A percentile compares a stretch with the other conserved stretches of the same genome.
phyloP scores from a whole-genome alignment of 2,113 vertebrate species.

The Spizaetus ornatus region DNA sequence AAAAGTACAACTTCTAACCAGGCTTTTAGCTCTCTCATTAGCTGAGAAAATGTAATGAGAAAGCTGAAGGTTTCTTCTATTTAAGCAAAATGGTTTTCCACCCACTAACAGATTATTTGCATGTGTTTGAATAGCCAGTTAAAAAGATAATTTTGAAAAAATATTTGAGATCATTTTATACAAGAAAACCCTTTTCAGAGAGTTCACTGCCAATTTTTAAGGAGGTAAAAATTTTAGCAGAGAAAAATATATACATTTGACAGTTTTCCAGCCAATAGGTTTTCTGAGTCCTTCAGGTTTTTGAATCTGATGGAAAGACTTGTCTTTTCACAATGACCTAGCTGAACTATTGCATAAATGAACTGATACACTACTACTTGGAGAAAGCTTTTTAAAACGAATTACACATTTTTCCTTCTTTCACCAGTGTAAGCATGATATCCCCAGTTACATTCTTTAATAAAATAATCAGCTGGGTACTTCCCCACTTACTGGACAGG shows the following conservation, averaged over 20 bases:
- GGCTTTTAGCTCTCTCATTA: background rate
- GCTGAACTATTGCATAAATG: background rate
- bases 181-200: background rate
- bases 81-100: background rate
- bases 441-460: background rate
- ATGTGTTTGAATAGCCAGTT: background rate
- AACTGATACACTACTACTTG: background rate
- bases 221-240: background rate
- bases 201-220: background rate
- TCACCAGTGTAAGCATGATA: background rate
- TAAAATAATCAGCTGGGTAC: background rate
- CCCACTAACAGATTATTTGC: background rate
- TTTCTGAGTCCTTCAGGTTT: background rate
- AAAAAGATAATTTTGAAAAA: background rate
- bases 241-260: background rate
- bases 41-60: background rate
- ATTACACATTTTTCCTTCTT: background rate
- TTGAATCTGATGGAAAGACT: background rate
- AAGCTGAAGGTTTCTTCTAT: background rate
- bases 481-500: background rate
- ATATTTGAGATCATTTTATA: background rate
- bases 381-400: background rate
- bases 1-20: background rate
- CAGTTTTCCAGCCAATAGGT: background rate
- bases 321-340: background rate